A percentile compares a stretch with the other conserved stretches of the same genome.
phyloP scores from a whole-genome alignment of 1,140 invertebrate species.

The Manduca sexta region DNA sequence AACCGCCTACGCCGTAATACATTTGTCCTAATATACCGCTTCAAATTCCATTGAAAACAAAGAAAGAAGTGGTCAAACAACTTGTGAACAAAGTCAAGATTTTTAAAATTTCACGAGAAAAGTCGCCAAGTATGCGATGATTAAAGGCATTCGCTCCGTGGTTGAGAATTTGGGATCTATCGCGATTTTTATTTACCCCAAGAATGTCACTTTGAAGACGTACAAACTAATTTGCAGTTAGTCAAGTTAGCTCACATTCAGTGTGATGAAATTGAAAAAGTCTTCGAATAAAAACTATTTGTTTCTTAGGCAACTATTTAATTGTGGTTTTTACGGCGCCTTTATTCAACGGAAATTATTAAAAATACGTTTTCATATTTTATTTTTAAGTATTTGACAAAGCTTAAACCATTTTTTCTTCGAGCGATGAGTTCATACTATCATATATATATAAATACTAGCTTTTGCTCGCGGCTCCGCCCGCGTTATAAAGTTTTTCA shows the following conservation, averaged over 20 bases:
- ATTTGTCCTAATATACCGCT: constrained; percentile 22
- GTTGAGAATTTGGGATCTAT: constrained; percentile 18
- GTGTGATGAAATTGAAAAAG: constrained; percentile 39
- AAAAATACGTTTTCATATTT: too few relatives aligned
- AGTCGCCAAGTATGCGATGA: constrained; percentile 40
- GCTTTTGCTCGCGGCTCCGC: too few relatives aligned
- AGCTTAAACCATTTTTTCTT: too few relatives aligned
- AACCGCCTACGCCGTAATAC: constrained; percentile 21
- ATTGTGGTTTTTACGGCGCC: not conserved
- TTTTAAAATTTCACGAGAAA: constrained; percentile 29
- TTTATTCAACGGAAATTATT: too few relatives aligned
- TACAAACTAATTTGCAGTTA: constrained; percentile 53
- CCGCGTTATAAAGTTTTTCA: too few relatives aligned
- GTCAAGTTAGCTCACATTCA: constrained; percentile 33
- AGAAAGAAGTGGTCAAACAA: constrained; percentile 30
- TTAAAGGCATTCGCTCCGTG: constrained; percentile 36
- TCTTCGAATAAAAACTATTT: constrained; percentile 25
- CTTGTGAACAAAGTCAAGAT: constrained; percentile 26
- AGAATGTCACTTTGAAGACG: constrained; percentile 58
- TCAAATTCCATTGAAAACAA: constrained; percentile 26
- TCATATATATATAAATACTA: too few relatives aligned
- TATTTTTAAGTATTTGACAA: too few relatives aligned
- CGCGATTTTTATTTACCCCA: constrained; percentile 51
- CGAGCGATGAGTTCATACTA: too few relatives aligned
- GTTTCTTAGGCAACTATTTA: not conserved